Evolutionary conservation across 2,888 invertebrate genomes (phyloP), one percentile per base, ranked within the genome.

Genomic region (Lysandra bellargus): DNA sequence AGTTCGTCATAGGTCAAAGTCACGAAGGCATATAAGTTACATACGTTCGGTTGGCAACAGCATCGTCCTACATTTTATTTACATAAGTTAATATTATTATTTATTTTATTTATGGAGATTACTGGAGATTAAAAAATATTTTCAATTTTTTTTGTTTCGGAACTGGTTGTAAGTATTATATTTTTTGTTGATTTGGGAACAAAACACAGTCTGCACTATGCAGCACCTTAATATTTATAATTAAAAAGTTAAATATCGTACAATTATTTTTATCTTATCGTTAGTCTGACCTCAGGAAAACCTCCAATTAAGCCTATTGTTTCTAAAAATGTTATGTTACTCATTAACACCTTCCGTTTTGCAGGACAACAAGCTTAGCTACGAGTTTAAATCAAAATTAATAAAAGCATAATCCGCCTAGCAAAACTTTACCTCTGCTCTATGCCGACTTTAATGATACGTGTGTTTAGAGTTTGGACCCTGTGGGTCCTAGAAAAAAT

Each of bases 1-100:
- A 64, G 30, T 64, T 64, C 64, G 30, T 4, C 30, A 64, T 64
- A 64, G 30, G 64, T 64, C 64, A 33, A 64, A 64, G 64, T 64
- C 64, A 64, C 12, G 30, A 64, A 30, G 64, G 12, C 64, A 1
- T 64, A 30, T 1, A 64, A 30, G 4, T 64, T 30, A 30, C 23
- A 30, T 64, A 30, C 12, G 33, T 12, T 30, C 30, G 30, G 64
- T 30, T 64, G 1, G 64, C 64, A 30, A 64, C 64, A 64, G 33
- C 64, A 30, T 30, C 30, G 64, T 23, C 7, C 30, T 30, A 30
- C 12, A 23, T 30, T 64, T 33, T 64, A 49, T 49, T 49, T 40
- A 40, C 23, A 23, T 23, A 23, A 4, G 37, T 4, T 37, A 37
- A 37, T 37, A 4, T 4, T 37, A 4, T 37, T 37, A 37, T 37